Evolutionary conservation across 1,140 invertebrate species (phyloP).

Genomic region (Apis mellifera): DNA sequence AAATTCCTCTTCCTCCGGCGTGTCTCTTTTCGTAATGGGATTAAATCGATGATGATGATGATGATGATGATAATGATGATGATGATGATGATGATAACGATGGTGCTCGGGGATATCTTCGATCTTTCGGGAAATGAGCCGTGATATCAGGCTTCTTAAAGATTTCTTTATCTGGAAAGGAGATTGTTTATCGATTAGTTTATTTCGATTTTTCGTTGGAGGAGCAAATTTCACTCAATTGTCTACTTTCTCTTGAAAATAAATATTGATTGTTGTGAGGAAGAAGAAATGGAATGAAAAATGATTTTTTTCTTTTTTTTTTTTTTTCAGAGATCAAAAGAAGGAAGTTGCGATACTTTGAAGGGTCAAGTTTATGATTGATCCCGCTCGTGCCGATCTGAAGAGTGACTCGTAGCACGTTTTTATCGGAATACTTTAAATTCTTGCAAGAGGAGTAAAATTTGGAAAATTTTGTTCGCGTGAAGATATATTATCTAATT

Average conservation of each 20-base stretch:
- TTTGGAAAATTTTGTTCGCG: too few relatives aligned
- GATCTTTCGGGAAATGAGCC: not conserved
- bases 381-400: not conserved
- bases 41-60: not conserved
- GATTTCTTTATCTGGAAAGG: not conserved
- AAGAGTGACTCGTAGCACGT: not conserved
- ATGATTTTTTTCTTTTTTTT: not conserved
- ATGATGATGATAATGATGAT: not conserved
- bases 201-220: too few relatives aligned
- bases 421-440: not conserved
- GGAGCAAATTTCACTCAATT: not conserved
- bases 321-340: not conserved
- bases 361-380: constrained; percentile 42
- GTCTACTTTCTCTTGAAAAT: too few relatives aligned
- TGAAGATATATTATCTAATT: too few relatives aligned
- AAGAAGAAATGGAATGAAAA: not conserved
- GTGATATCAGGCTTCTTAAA: not conserved
- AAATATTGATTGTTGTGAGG: not conserved
- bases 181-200: not conserved
- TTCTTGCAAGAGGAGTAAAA: not conserved
- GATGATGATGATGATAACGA: not conserved
- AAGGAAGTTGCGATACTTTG: constrained; percentile 22
- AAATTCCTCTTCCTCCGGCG: constrained; percentile 41
- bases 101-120: not conserved
- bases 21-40: not conserved